Conservation (phyloP, 2,888 invertebrate species). For the Euplagia quadripunctaria region DNA sequence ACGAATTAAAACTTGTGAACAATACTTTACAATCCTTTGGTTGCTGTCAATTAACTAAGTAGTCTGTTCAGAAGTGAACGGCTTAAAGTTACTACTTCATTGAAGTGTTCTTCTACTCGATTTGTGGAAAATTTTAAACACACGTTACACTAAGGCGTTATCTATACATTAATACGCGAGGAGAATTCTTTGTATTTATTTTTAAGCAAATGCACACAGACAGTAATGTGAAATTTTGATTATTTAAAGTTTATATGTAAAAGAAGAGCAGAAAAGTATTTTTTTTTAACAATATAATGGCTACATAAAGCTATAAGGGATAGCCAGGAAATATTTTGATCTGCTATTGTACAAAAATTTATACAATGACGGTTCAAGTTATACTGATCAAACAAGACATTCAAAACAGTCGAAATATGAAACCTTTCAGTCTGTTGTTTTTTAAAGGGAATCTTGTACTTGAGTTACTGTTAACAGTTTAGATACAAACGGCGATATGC, state of each 20-base stretch:
- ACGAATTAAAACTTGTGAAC: neutral
- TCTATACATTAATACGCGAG: neutral
- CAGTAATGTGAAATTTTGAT: neutral
- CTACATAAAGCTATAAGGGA: neutral
- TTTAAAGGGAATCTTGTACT: too few species aligned
- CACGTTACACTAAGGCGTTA: neutral
- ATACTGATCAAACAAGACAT: too few species aligned
- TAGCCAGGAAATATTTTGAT: too few species aligned
- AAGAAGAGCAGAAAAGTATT: too few species aligned
- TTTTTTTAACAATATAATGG: too few species aligned
- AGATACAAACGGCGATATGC: too few species aligned
- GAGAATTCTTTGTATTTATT: neutral
- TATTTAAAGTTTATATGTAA: too few species aligned
- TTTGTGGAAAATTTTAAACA: neutral
- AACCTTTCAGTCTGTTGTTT: too few species aligned
- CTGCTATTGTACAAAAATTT: too few species aligned
- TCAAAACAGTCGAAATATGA: too few species aligned
- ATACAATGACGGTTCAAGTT: too few species aligned
- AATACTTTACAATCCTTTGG: neutral
- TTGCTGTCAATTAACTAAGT: neutral
- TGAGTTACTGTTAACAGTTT: too few species aligned
- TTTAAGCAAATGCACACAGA: neutral
- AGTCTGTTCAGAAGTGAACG: neutral
- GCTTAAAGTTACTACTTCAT: neutral
- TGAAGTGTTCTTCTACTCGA: neutral